These are phyloP conservation scores for Florisuga fusca DNA, from an alignment of 2,797 vertebrate species.

Conservation along the genomic window DNA sequence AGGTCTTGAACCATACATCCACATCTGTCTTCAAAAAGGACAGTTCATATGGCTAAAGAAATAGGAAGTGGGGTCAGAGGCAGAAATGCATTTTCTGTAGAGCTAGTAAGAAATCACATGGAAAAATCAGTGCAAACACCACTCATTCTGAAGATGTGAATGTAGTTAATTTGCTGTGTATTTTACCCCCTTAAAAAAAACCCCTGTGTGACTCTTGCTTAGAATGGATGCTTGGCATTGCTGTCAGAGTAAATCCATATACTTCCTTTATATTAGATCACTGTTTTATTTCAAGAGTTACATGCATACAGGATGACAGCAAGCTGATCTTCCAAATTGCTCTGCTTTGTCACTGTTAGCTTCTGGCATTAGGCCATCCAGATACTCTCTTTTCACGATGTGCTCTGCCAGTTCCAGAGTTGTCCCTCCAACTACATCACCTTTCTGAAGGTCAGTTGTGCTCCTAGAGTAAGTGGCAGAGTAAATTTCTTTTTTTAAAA, in stretches of 20 bases:
- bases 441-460: not conserved
- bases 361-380: constrained; percentile 45
- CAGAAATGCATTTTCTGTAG: not conserved
- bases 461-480: not conserved
- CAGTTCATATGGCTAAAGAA: not conserved
- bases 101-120: not conserved
- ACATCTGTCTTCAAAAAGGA: not conserved
- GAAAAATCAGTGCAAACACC: constrained; percentile 3
- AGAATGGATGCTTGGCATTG: not conserved
- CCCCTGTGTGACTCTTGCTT: not conserved
- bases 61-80: not conserved
- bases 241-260: constrained; percentile 50
- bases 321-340: constrained; percentile 67
- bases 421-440: constrained; percentile 10
- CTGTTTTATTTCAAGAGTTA: constrained; percentile 57
- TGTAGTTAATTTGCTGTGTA: not conserved
- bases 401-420: constrained; percentile 36
- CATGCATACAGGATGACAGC: constrained; percentile 49
- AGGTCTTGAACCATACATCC: not conserved
- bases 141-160: not conserved
- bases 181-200: not conserved
- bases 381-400: constrained; percentile 31
- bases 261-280: constrained; percentile 56
- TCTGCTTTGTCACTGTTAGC: constrained; percentile 63
- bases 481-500: not conserved